A percentile compares a stretch with the other conserved stretches of the same genome.
Conservation (phyloP, 2,797 vertebrate genomes). For the Nasua narica region DNA sequence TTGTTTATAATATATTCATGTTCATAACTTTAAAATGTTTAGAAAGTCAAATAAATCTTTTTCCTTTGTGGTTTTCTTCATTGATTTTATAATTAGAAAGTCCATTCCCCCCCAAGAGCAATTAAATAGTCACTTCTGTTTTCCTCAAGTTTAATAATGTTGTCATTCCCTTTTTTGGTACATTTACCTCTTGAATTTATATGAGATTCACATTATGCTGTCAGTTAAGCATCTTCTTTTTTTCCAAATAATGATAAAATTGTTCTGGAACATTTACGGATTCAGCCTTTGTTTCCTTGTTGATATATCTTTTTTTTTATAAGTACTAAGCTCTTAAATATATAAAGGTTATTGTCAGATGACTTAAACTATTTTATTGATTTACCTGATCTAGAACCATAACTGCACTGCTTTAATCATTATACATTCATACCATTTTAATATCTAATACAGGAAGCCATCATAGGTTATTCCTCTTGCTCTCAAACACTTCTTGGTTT, state of each 20-base stretch:
- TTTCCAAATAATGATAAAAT: constrained; percentile 11
- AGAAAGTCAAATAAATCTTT: constrained; percentile 16
- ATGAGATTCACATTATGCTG: neutral
- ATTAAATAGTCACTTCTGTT: constrained; percentile 38
- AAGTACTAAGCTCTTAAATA: neutral
- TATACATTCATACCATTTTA: neutral
- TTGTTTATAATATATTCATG: constrained; percentile 1
- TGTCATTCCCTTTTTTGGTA: neutral
- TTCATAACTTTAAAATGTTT: constrained; percentile 32
- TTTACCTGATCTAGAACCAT: neutral
- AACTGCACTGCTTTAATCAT: neutral
- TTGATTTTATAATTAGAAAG: constrained; percentile 57
- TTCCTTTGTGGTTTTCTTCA: constrained; percentile 41
- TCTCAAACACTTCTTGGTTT: neutral
- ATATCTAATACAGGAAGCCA: neutral
- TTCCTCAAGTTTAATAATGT: constrained; percentile 48
- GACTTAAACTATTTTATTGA: neutral
- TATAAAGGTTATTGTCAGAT: neutral
- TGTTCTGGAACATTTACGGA: neutral
- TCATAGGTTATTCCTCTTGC: neutral
- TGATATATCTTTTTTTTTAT: neutral
- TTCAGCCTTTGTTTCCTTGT: neutral
- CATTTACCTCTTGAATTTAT: neutral
- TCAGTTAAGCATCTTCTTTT: constrained; percentile 28
- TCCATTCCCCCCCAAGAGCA: neutral